Conservation (phyloP, 2,888 invertebrate genomes). For the Lasius platythorax region DNA sequence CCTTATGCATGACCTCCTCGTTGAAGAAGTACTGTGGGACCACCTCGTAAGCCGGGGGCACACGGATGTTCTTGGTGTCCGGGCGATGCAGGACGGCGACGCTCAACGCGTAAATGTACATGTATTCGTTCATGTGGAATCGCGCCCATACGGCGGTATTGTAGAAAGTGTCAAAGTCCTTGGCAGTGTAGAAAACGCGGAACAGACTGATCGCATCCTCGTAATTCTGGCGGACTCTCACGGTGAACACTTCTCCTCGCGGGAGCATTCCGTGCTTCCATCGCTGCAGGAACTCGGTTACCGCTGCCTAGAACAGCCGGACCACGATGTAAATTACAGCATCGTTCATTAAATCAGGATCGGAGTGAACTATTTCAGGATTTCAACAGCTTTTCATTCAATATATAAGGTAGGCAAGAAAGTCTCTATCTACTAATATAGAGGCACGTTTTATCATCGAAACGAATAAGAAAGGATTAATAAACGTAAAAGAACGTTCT, state of each 20-base stretch:
- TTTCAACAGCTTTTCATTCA: not conserved
- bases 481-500: too few species aligned
- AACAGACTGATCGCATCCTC: conserved; percentile 87
- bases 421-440: not conserved
- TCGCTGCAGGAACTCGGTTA: conserved; percentile 85
- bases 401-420: not conserved
- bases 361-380: not conserved
- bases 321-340: too few species aligned
- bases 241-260: conserved; percentile 82
- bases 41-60: conserved; percentile 91
- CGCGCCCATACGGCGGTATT: conserved; percentile 88
- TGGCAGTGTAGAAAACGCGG: conserved; percentile 88
- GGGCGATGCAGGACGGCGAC: conserved; percentile 88
- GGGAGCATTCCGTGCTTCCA: conserved; percentile 83
- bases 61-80: conserved; percentile 87
- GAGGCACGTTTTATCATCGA: not conserved
- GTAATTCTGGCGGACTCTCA: conserved; percentile 81
- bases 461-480: too few species aligned
- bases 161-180: conserved; percentile 89
- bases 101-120: conserved; percentile 89
- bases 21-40: conserved; percentile 90
- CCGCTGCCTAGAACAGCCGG: conserved; percentile 79
- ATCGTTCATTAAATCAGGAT: not conserved
- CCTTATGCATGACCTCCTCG: conserved; percentile 86
- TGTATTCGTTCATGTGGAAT: conserved; percentile 88